phyloP scores from a whole-genome alignment of 1,140 invertebrate species.

The Saccostrea echinata region DNA sequence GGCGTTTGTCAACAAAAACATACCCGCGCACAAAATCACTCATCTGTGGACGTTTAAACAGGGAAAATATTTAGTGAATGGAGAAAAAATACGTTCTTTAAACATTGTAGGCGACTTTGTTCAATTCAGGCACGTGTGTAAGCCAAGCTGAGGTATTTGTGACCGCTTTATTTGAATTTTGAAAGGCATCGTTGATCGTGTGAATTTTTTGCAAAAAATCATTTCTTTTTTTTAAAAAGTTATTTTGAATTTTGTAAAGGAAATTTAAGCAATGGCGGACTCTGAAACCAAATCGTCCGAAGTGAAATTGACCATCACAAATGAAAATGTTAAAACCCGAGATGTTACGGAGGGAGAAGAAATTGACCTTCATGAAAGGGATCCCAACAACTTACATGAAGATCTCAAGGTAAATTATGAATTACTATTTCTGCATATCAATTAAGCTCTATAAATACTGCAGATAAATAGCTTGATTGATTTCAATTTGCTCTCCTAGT shows the following conservation, averaged over 20 bases:
- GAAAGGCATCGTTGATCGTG: background rate
- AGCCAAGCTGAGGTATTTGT: background rate
- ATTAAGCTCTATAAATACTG: no score
- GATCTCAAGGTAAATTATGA: background rate
- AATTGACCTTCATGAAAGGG: background rate
- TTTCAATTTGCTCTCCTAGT: no score
- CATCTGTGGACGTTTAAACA: background rate
- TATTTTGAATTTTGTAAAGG: background rate
- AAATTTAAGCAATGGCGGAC: background rate
- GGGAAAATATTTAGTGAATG: background rate
- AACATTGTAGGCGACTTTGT: background rate
- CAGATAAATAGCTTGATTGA: no score
- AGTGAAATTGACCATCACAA: background rate
- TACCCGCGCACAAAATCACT: conserved; percentile 1
- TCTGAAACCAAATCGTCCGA: background rate
- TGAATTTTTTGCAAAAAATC: background rate
- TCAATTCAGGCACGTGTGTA: background rate
- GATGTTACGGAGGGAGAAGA: background rate
- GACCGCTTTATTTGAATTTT: background rate
- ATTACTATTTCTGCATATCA: no score
- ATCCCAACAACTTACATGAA: background rate
- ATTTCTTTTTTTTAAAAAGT: background rate
- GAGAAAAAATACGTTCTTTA: background rate
- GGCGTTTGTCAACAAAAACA: background rate
- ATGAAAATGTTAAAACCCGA: background rate